Evolutionary conservation across 2,888 invertebrate genomes (phyloP), one percentile per base, ranked within the genome.

Genomic region (Oscheius sp.): DNA sequence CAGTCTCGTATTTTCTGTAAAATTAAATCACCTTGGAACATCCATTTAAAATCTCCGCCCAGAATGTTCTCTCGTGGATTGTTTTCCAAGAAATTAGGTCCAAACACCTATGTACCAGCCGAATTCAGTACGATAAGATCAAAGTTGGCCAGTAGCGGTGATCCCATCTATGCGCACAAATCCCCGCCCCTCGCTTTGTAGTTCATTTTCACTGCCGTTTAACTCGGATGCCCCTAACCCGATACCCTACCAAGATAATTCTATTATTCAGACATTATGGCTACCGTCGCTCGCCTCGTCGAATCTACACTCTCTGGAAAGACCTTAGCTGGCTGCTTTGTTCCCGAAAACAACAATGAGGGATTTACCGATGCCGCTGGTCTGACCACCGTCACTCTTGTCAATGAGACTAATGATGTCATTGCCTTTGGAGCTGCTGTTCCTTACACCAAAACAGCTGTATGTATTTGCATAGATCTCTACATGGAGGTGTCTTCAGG

Each of bases 281-380:
- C 52, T 5, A 61, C 68, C 35, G 23, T 77, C 12, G 70, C 74
- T 46, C 72, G 69, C 23, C 71, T 82, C n/a, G 73, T 80, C 49
- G 69, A 78, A 46, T 46, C 58, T 61, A 72, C 84, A 18, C 77
- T 84, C 23, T 70, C 79, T 41, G 78, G 77, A 21, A 76, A 77
- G 41, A 78, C 76, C 16, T 76, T 86, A n/a, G 72, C 73, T 70
- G 84, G 80, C 49, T 79, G 80, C n/a, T 66, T 87, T 25, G 79
- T 87, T 25, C 84, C 86, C 7, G 75, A 79, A 52, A 87, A 87
- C 83, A 87, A 87, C 78, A 87, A 86, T 74, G 70, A 81, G 21
- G 80, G 81, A 45, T 80, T 84, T 61, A 68, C 75, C 73, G 76
- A 75, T 55, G 69, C 66, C 45, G 79, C 79, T n/a, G 79, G 75